Conservation (phyloP, 2,888 invertebrate genomes). For the Hypsopygia costalis region DNA sequence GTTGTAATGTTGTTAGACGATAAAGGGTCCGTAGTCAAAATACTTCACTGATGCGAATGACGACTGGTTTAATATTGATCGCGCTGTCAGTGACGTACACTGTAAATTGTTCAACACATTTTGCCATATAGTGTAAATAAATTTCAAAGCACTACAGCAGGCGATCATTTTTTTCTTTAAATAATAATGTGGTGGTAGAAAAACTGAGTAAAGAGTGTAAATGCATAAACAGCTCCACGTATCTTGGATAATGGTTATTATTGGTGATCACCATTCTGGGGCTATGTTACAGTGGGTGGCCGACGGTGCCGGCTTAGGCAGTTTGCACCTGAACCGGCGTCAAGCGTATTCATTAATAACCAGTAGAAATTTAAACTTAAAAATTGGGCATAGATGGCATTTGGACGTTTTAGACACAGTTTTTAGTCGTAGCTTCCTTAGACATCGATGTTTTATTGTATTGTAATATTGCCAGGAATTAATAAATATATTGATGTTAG, state of each 20-base stretch:
- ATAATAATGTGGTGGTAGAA: constrained; percentile 20
- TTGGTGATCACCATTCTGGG: constrained; percentile 6
- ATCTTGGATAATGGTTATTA: constrained; percentile 1
- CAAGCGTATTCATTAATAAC: neutral
- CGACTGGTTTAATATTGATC: constrained; percentile 8
- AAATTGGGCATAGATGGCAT: constrained; percentile 19
- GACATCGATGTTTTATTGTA: neutral
- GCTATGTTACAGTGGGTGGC: constrained; percentile 8
- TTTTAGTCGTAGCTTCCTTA: neutral
- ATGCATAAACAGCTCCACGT: constrained; percentile 26
- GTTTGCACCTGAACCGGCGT: neutral
- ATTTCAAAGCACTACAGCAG: constrained; percentile 26
- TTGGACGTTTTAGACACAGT: constrained; percentile 21
- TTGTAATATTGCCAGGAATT: constrained; percentile 6
- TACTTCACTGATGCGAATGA: constrained; percentile 1
- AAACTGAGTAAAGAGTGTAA: constrained; percentile 24
- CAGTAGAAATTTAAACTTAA: constrained; percentile 14
- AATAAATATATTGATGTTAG: neutral
- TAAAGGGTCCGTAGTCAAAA: constrained; percentile 3
- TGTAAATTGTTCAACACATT: constrained; percentile 35
- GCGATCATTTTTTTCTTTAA: constrained; percentile 26
- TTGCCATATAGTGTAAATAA: constrained; percentile 41
- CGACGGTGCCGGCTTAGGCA: neutral
- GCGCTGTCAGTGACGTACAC: constrained; percentile 26
- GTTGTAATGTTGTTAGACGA: neutral